A percentile compares a stretch with the other conserved stretches of the same genome.
Conservation (phyloP, 1,140 invertebrate species). For the Uloborus diversus region DNA sequence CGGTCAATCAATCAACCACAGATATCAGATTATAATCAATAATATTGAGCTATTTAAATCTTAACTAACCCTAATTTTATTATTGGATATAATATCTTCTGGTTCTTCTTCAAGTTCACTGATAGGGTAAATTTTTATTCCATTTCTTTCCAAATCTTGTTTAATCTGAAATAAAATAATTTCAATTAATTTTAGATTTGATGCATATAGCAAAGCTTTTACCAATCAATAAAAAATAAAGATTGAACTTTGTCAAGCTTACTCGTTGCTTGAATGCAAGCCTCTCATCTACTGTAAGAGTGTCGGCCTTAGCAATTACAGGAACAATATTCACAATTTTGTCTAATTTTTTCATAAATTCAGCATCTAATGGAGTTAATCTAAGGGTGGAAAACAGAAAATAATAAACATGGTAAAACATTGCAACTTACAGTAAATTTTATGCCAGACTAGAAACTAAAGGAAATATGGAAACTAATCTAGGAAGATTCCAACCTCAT, state of each 20-base stretch:
- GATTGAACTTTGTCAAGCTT: slow-evolving; percentile 17
- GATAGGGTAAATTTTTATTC: slow-evolving; percentile 61
- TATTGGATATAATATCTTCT: slow-evolving; percentile 59
- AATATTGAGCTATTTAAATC: no score
- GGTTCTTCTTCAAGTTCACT: slow-evolving; percentile 58
- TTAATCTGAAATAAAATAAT: slow-evolving; percentile 58
- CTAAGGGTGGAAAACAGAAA: slow-evolving; percentile 32
- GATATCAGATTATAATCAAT: no score
- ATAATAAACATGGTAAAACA: no score
- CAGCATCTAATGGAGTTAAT: slow-evolving; percentile 64
- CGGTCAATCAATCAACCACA: no score
- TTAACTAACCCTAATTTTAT: slow-evolving; percentile 59
- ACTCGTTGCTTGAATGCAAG: slow-evolving; percentile 66
- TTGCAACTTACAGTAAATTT: no score
- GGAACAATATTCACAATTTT: slow-evolving; percentile 72
- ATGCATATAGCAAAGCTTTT: neutral
- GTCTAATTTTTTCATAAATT: slow-evolving; percentile 70
- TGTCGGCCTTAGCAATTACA: slow-evolving; percentile 72
- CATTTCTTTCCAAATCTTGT: slow-evolving; percentile 59
- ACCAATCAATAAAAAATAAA: neutral
- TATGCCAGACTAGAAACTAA: no score
- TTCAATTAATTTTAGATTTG: neutral
- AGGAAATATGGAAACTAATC: no score
- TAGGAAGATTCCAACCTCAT: no score
- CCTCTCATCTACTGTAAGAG: slow-evolving; percentile 67